phyloP scores from a whole-genome alignment of 2,113 vertebrate species.

The Oreochromis niloticus region DNA sequence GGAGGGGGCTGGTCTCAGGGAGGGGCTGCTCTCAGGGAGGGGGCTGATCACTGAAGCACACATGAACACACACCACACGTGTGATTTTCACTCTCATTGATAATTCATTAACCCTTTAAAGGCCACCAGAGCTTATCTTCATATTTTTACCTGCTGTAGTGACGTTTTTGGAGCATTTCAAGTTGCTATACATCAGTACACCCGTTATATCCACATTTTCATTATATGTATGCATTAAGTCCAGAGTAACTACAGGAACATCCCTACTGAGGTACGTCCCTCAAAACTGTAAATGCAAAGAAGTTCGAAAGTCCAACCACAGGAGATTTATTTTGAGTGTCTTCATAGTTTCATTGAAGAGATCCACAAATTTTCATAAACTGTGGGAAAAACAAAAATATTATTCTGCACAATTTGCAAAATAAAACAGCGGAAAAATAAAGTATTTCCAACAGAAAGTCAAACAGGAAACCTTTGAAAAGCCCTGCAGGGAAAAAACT shows the following conservation, averaged over 20 bases:
- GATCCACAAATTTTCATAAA: not conserved
- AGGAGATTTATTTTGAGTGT: not conserved
- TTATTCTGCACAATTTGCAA: not conserved
- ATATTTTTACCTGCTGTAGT: not conserved
- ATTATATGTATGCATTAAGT: not conserved
- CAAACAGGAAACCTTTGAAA: not conserved
- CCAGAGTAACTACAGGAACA: not conserved
- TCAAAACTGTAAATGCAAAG: not conserved
- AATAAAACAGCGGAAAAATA: not conserved
- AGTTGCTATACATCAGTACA: not conserved
- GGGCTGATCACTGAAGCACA: not conserved
- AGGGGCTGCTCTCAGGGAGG: not conserved
- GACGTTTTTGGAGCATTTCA: not conserved
- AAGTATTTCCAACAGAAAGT: not conserved
- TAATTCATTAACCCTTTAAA: accelerated
- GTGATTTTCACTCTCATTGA: not conserved
- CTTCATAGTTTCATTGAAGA: not conserved
- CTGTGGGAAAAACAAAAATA: not conserved
- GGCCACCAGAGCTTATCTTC: not conserved
- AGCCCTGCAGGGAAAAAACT: accelerated
- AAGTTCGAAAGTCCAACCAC: accelerated
- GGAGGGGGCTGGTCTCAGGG: not conserved
- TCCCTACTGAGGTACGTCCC: not conserved
- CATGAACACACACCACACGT: not conserved
- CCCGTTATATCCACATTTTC: not conserved